Percentiles rank a stretch among this genome's conserved stretches.
Conservation (phyloP, 1,140 invertebrate species). For the Drosophila sucinea region DNA sequence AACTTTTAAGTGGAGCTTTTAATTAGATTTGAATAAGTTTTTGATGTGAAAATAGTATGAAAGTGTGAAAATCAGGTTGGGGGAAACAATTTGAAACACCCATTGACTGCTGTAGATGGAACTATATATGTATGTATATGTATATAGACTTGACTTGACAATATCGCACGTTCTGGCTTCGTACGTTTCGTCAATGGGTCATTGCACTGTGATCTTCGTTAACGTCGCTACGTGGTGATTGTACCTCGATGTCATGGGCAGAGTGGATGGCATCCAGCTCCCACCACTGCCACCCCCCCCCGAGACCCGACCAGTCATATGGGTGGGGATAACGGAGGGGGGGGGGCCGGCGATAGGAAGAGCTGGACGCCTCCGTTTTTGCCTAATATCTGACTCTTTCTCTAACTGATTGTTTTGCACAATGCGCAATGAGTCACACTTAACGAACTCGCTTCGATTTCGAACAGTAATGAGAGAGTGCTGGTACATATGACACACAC, state of each 20-base stretch:
- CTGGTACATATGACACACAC: constrained; percentile 77
- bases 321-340: not conserved
- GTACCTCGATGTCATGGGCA: constrained; percentile 77
- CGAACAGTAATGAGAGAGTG: constrained; percentile 77
- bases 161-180: constrained; percentile 20
- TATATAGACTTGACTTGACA: not conserved
- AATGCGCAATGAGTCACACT: constrained; percentile 22
- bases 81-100: not conserved
- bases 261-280: constrained; percentile 21
- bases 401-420: constrained; percentile 68
- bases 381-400: constrained; percentile 77
- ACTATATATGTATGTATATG: not conserved
- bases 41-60: not conserved
- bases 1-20: too few relatives aligned
- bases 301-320: not conserved
- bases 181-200: constrained; percentile 69
- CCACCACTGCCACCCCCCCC: not conserved
- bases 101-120: constrained; percentile 10
- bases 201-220: constrained; percentile 78
- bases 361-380: constrained; percentile 29
- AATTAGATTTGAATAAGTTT: too few relatives aligned
- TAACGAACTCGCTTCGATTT: constrained; percentile 13
- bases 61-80: not conserved
- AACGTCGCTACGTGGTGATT: constrained; percentile 63
- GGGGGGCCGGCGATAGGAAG: not conserved